phyloP scores from a whole-genome alignment of 2,797 vertebrate species.

The Furcifer pardalis region DNA sequence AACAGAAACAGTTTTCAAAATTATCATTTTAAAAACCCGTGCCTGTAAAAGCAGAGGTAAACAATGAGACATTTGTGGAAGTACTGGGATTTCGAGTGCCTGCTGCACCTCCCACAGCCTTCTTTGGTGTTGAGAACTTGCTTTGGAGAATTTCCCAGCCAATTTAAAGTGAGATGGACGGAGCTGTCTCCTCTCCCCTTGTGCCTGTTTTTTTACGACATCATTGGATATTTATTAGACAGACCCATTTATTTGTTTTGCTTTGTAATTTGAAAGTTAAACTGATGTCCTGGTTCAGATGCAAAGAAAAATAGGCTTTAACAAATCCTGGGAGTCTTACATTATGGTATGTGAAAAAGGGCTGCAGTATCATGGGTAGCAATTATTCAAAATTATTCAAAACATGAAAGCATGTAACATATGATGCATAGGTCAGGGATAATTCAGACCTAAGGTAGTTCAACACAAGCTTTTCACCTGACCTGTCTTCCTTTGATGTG shows the following conservation, averaged over 20 bases:
- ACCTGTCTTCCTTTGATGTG: background rate
- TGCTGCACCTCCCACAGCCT: too few species aligned
- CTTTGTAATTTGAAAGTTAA: background rate
- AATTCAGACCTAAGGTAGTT: background rate
- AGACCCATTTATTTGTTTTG: too few species aligned
- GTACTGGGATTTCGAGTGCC: too few species aligned
- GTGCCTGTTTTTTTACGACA: too few species aligned
- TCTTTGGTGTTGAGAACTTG: too few species aligned
- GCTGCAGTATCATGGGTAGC: background rate
- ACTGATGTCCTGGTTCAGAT: background rate
- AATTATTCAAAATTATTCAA: background rate
- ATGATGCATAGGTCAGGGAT: background rate
- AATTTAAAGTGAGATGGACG: too few species aligned
- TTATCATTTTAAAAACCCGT: too few species aligned
- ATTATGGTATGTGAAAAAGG: background rate
- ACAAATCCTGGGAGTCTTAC: background rate
- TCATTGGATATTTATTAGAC: too few species aligned
- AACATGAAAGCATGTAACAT: background rate
- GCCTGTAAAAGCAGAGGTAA: background rate
- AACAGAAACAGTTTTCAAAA: background rate
- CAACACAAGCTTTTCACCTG: background rate
- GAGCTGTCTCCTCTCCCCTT: too few species aligned
- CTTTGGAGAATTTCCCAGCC: too few species aligned
- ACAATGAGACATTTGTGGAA: background rate
- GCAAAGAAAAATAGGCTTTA: background rate